Percentiles rank a stretch among this genome's conserved stretches.
These are phyloP conservation scores for Agrypnus murinus DNA, from an alignment of 2,888 invertebrate species.

Conservation along the genomic window DNA sequence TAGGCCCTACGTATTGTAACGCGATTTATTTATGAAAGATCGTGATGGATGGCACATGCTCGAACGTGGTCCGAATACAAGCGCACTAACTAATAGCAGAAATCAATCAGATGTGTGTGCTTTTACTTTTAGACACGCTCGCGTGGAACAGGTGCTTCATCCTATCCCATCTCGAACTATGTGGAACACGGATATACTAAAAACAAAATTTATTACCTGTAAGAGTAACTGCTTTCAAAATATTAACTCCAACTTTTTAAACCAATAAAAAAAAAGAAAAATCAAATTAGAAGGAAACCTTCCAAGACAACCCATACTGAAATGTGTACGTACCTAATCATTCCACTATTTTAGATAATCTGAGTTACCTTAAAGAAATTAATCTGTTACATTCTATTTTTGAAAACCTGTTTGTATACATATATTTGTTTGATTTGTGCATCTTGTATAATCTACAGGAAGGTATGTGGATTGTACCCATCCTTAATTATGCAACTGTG, in stretches of 20 bases:
- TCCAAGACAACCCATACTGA: constrained; percentile 16
- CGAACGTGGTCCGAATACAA: constrained; percentile 57
- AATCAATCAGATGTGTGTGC: constrained; percentile 65
- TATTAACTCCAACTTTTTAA: constrained; percentile 42
- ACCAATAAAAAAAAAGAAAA: constrained; percentile 40
- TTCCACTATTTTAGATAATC: constrained; percentile 3
- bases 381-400: constrained; percentile 19
- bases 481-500: no score
- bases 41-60: constrained; percentile 59
- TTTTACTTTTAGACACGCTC: constrained; percentile 68
- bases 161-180: constrained; percentile 58
- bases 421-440: no score
- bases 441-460: no score
- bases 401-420: constrained; percentile 12
- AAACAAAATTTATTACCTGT: constrained; percentile 47
- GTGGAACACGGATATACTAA: constrained; percentile 53
- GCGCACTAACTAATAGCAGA: constrained; percentile 62
- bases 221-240: constrained; percentile 45
- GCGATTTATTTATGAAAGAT: constrained; percentile 61
- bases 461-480: no score
- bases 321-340: constrained; percentile 18
- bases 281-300: constrained; percentile 40
- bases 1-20: constrained; percentile 57
- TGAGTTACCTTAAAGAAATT: constrained; percentile 17
- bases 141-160: constrained; percentile 64